Evolutionary conservation across 2,797 vertebrate genomes (phyloP).

Genomic region (Oreortyx pictus): DNA sequence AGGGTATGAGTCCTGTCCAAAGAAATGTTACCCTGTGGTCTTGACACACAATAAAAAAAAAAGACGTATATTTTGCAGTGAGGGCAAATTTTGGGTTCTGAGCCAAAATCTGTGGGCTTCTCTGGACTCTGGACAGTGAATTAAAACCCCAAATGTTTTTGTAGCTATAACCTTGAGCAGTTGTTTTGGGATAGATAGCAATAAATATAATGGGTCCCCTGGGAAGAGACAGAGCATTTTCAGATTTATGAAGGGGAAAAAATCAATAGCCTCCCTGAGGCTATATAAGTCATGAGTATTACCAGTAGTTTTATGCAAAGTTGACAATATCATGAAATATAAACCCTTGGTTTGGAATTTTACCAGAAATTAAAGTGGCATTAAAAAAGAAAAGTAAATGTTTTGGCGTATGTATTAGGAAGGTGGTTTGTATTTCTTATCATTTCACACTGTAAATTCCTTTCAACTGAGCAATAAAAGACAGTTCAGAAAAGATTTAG

Average conservation of each 20-base stretch:
- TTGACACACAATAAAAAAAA: not conserved
- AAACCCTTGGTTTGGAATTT: constrained; percentile 73
- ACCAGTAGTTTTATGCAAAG: constrained; percentile 80
- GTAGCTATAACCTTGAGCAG: constrained; percentile 85
- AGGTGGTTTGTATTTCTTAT: constrained; percentile 61
- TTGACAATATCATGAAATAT: constrained; percentile 82
- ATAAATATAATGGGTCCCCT: constrained; percentile 87
- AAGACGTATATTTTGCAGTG: not conserved
- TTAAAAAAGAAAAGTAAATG: constrained; percentile 69
- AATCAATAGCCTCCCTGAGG: constrained; percentile 82
- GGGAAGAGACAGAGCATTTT: constrained; percentile 82
- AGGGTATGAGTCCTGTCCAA: not conserved
- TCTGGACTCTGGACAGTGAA: constrained; percentile 6
- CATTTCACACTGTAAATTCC: constrained; percentile 56
- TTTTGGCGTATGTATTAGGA: constrained; percentile 59
- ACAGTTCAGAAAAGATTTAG: constrained; percentile 8
- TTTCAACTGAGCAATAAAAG: constrained; percentile 62
- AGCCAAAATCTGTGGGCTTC: constrained; percentile 14
- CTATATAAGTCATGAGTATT: constrained; percentile 81
- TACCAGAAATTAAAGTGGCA: constrained; percentile 75
- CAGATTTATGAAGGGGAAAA: constrained; percentile 86
- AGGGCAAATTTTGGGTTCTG: not conserved
- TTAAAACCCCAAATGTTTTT: constrained; percentile 78
- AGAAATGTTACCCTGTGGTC: not conserved
- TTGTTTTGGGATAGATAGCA: constrained; percentile 85